Evolutionary conservation across 30 jellyfish, hydroid and myxozoan genomes (phyloP), one percentile per base, ranked within the genome.

Genomic region (Hydra vulgaris): DNA sequence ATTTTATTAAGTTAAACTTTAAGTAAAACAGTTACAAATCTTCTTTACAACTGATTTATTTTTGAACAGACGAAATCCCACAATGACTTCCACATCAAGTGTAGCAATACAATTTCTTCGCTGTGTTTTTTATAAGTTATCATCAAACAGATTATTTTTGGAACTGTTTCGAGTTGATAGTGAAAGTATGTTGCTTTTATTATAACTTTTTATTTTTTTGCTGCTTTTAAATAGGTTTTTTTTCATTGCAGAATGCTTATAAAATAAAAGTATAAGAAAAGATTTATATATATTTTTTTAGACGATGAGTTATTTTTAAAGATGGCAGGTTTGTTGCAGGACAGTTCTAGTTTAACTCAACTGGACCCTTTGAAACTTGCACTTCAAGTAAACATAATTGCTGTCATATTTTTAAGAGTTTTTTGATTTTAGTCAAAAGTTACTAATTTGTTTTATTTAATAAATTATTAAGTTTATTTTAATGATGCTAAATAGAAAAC

Each of bases 81-180:
- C 61, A 0, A 23, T 80, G 24, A 18, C 87, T 17, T 20, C 80
- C 15, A 66, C 87, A 66, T 74, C 87, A 18, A 78, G 92, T 40
- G 75, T 94, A 1, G 95, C 99, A 15, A 94, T 77, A 75, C 96
- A 88, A 74, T 94, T 94, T 88, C 78, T 94, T 17, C 79, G 99
- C 70, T 88, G 96, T 52, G 88, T 88, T 15, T 87, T 88, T 81
- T 88, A 79, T 15, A 95, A 94, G 67, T 84, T 94, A 75, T 80
- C 95, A 3, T 94, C 94, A 76, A 88, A 84, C 53, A 88, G 96
- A 17, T 53, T 94, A 61, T 94, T 94, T 67, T 83, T 95, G 12
- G 99, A 94, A 73, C 72, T 88, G 54, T 87, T 87, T 73, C 80
- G 99, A 3, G 79, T 83, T 73, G 95, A 82, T 17, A 94, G 67